Base-by-base conservation (phyloP, 2,797 vertebrate species). In the Amphiprion clarkii region DNA sequence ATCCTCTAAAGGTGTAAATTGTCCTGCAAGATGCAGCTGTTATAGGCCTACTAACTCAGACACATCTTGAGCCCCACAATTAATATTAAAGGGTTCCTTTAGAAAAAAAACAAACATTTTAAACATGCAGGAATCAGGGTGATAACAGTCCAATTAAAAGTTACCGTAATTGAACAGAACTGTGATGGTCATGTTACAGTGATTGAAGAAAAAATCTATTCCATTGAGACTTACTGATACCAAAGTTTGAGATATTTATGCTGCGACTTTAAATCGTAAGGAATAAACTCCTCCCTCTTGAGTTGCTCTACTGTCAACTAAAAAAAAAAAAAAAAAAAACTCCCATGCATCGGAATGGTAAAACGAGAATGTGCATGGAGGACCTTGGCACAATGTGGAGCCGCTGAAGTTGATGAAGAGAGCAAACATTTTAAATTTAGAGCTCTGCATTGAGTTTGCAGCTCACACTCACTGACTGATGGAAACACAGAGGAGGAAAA, bases 191-290 rank as follows among this genome's bases (percentile, higher is more conserved):
- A 19, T 27, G 13, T 52, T 11, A 19, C 1, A 14, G 10, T 11
- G 19, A 78, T 27, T 75, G 71, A 44, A 67, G 67, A 48, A 17
- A 0, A 39, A 3, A 39, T 39, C 48, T 19, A 10, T 33, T 79
- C 27, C 61, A 70, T 19, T 59, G 76, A 67, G 57, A 67, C 19
- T 23, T 52, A 12, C 33, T 66, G 57, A 13, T 39, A 25, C 4
- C 8, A 78, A 85, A 88, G 67, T 86, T 83, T 42, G 59, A 9
- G 31, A 61, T 52, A 54, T 71, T 44, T 77, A 80, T 70, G 77
- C 91, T 93, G 71, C 74, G 92, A 79, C 92, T 94, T 94, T 94
- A 93, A 94, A 90, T 90, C 83, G 84, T 72, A 77, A 76, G 78
- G 62, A 89, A 59, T 16, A 87, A 92, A 92, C 93, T 90, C 91